These are phyloP conservation scores for Deroplatys truncata DNA, from an alignment of 2,888 invertebrate species.

Conservation along the genomic window DNA sequence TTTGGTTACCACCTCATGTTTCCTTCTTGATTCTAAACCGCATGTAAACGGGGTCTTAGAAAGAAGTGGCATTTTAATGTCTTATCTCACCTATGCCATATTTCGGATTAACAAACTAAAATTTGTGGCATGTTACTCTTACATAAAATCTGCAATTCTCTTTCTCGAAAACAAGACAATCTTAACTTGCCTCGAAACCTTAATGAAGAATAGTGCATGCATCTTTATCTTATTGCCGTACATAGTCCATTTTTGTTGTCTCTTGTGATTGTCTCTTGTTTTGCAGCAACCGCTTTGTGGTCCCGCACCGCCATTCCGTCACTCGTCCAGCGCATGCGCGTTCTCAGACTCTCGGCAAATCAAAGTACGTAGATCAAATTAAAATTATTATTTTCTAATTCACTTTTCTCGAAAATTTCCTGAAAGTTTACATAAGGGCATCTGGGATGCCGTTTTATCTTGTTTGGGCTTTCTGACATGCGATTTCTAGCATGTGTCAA, in stretches of 20 bases:
- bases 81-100: no score
- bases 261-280: constrained; percentile 13
- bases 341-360: constrained; percentile 19
- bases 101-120: no score
- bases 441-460: no score
- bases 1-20: no score
- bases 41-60: no score
- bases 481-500: no score
- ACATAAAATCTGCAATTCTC: neutral
- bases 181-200: neutral
- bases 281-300: constrained; percentile 21
- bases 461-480: no score
- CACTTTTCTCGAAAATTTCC: neutral
- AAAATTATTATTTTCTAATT: neutral
- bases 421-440: neutral
- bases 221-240: neutral
- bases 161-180: neutral
- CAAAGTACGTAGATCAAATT: constrained; percentile 20
- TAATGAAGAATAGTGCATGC: neutral
- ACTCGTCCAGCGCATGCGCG: constrained; percentile 18
- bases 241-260: neutral
- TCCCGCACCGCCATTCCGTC: constrained; percentile 21
- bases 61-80: no score
- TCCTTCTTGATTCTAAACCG: no score
- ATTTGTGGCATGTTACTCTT: no score